Conservation (phyloP, 2,888 invertebrate species). For the Oligia latruncula region DNA sequence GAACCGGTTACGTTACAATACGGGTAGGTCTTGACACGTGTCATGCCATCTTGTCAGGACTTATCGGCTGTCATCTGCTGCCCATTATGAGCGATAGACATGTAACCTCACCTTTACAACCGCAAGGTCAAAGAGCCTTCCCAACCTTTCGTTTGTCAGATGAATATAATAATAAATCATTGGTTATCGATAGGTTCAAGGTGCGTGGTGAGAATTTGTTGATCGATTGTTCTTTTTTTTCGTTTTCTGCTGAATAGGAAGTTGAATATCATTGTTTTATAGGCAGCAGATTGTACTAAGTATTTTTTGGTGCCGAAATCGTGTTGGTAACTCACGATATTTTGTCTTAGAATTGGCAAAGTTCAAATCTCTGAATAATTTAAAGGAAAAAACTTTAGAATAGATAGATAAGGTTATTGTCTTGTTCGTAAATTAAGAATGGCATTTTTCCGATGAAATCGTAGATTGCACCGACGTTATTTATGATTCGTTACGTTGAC, state of each 20-base stretch:
- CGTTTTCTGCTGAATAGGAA: slow-evolving; percentile 53
- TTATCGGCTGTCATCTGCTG: slow-evolving; percentile 86
- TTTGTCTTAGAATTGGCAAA: slow-evolving; percentile 27
- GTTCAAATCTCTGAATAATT: slow-evolving; percentile 20
- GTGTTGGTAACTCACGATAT: slow-evolving; percentile 44
- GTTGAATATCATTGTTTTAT: slow-evolving; percentile 59
- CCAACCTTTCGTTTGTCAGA: slow-evolving; percentile 79
- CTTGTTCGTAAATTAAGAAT: slow-evolving; percentile 20
- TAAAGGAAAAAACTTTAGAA: slow-evolving; percentile 5
- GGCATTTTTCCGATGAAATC: slow-evolving; percentile 49
- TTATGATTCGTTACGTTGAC: slow-evolving; percentile 60
- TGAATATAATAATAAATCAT: slow-evolving; percentile 68
- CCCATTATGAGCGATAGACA: slow-evolving; percentile 83
- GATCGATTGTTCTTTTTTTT: slow-evolving; percentile 73
- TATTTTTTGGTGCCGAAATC: slow-evolving; percentile 35
- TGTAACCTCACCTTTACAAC: slow-evolving; percentile 78
- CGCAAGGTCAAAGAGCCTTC: slow-evolving; percentile 78
- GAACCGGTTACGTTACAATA: slow-evolving; percentile 51
- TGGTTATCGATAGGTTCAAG: slow-evolving; percentile 77
- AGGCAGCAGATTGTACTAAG: slow-evolving; percentile 17
- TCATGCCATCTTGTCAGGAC: slow-evolving; percentile 62
- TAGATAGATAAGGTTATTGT: slow-evolving; percentile 17
- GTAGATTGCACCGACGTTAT: slow-evolving; percentile 56
- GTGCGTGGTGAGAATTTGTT: slow-evolving; percentile 69
- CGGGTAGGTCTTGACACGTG: slow-evolving; percentile 51